These are phyloP conservation scores for Arnoldichthys spilopterus DNA, from an alignment of 2,797 vertebrate species.

Conservation along the genomic window DNA sequence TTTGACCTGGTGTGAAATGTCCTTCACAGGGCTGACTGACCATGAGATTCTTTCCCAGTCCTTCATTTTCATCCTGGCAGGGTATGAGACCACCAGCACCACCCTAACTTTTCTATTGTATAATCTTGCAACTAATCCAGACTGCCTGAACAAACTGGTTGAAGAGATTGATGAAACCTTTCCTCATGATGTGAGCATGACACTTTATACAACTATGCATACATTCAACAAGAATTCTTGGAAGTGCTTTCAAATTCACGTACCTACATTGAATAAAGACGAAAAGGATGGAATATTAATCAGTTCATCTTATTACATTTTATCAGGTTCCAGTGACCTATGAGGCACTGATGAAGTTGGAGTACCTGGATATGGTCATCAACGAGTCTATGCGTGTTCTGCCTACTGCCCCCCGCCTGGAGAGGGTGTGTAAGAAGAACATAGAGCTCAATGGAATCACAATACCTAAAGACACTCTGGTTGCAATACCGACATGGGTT, in stretches of 20 bases:
- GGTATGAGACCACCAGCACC: conserved; percentile 82
- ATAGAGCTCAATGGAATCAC: conserved; percentile 73
- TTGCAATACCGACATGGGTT: conserved; percentile 65
- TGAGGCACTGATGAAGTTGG: conserved; percentile 70
- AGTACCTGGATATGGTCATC: conserved; percentile 81
- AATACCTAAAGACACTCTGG: conserved; percentile 68
- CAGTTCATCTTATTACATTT: not conserved
- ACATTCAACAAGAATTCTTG: not conserved
- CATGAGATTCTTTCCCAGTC: conserved; percentile 85
- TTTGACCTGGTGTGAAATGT: not conserved
- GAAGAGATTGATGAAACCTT: conserved; percentile 77
- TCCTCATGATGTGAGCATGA: conserved; percentile 75
- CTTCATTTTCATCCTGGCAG: conserved; percentile 80
- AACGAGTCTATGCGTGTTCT: conserved; percentile 73
- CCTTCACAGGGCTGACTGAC: conserved; percentile 79
- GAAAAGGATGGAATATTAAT: not conserved
- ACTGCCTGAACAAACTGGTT: conserved; percentile 75
- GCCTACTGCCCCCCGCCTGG: conserved; percentile 60
- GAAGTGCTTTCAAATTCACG: not conserved
- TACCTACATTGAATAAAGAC: not conserved
- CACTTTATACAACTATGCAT: not conserved
- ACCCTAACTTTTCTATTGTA: conserved; percentile 76
- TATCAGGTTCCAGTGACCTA: conserved; percentile 67
- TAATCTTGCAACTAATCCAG: conserved; percentile 77
- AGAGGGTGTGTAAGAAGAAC: conserved; percentile 73